Evolutionary conservation across 1,140 invertebrate species (phyloP).

Genomic region (Chionoecetes opilio): DNA sequence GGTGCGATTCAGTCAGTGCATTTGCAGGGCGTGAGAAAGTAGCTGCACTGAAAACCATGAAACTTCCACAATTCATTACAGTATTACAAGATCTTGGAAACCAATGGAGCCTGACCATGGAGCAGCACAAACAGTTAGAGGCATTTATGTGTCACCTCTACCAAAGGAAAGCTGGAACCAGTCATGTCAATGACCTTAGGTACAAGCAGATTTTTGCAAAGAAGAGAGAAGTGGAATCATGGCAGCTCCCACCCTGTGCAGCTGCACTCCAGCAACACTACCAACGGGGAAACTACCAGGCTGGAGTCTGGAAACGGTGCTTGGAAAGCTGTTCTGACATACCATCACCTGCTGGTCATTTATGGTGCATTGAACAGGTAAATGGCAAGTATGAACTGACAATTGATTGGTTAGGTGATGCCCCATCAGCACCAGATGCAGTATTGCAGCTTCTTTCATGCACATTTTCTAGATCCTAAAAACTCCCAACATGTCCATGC

Average conservation of each 20-base stretch:
- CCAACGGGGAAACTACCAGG: conserved; percentile 56
- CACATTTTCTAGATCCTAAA: not conserved
- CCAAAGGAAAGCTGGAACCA: not conserved
- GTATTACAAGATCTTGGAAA: conserved; percentile 8
- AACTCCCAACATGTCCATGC: conserved; percentile 35
- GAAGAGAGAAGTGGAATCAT: conserved; percentile 44
- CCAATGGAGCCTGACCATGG: conserved; percentile 4
- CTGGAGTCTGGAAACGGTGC: conserved; percentile 36
- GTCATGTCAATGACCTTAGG: conserved; percentile 36
- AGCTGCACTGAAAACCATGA: no score
- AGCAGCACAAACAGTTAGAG: conserved; percentile 11
- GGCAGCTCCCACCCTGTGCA: conserved; percentile 61
- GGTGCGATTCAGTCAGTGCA: conserved; percentile 63
- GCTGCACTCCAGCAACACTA: conserved; percentile 15
- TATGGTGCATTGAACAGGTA: not conserved
- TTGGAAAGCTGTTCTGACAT: not conserved
- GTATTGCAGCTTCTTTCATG: conserved; percentile 41
- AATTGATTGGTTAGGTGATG: not conserved
- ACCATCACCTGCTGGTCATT: conserved; percentile 15
- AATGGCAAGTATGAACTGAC: not conserved
- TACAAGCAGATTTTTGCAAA: conserved; percentile 43
- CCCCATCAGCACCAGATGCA: conserved; percentile 41
- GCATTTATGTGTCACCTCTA: conserved; percentile 35
- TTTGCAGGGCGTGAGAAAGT: conserved; percentile 34
- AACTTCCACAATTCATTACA: not conserved